These are phyloP conservation scores for Amia ocellicauda DNA, from an alignment of 2,113 vertebrate genomes.

Conservation along the genomic window DNA sequence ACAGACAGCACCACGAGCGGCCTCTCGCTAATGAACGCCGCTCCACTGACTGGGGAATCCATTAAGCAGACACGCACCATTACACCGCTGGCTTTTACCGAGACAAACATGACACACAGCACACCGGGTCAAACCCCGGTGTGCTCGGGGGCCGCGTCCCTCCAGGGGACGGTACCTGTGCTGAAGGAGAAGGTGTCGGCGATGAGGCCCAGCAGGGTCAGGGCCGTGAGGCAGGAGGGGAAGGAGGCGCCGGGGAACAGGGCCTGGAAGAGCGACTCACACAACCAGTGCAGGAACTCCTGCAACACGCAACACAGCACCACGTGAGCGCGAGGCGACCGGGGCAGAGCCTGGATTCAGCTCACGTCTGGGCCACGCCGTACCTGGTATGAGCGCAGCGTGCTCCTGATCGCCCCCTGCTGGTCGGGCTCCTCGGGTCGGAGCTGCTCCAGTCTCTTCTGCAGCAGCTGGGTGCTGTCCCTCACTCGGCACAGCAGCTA, in stretches of 20 bases:
- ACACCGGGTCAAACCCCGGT: no score
- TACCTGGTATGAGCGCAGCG: conserved; percentile 74
- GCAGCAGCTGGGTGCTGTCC: conserved; percentile 82
- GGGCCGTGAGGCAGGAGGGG: conserved; percentile 78
- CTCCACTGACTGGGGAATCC: no score
- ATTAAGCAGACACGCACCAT: no score
- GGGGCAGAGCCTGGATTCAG: neutral
- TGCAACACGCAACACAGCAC: conserved; percentile 38
- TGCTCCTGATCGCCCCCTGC: conserved; percentile 36
- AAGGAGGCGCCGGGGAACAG: conserved; percentile 87
- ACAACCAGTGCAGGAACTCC: conserved; percentile 83
- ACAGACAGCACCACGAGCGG: no score
- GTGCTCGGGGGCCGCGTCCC: no score
- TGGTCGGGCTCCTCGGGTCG: conserved; percentile 37
- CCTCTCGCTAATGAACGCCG: no score
- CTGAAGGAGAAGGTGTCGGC: conserved; percentile 75
- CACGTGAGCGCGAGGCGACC: neutral
- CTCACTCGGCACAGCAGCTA: conserved; percentile 85
- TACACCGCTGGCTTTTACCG: no score
- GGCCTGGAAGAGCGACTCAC: conserved; percentile 74
- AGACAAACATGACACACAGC: no score
- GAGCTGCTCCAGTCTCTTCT: conserved; percentile 69
- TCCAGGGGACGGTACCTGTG: conserved; percentile 53
- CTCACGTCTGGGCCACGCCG: conserved; percentile 8
- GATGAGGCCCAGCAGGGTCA: conserved; percentile 79